A percentile compares a stretch with the other conserved stretches of the same genome.
phyloP scores from a whole-genome alignment of 2,113 vertebrate species.

The Melozone crissalis region DNA sequence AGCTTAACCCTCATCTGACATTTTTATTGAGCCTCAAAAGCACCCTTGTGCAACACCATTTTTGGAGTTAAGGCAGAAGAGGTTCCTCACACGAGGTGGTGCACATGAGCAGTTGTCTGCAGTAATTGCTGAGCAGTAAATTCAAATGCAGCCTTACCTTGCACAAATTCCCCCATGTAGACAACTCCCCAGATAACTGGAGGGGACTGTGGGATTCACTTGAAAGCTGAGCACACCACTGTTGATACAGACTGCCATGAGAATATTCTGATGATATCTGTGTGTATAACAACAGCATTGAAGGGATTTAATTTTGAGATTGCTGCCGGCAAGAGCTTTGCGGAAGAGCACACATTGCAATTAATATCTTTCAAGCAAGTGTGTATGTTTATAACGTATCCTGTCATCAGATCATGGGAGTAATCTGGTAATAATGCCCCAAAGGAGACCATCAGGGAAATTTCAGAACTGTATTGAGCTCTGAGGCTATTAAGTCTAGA shows the following conservation, averaged over 20 bases:
- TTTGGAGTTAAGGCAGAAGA: neutral
- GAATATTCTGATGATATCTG: neutral
- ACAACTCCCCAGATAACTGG: neutral
- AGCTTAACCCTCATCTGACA: neutral
- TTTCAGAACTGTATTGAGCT: neutral
- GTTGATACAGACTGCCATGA: neutral
- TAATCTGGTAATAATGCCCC: neutral
- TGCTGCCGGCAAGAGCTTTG: neutral
- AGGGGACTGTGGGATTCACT: neutral
- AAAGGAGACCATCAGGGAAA: neutral
- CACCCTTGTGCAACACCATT: neutral
- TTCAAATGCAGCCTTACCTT: neutral
- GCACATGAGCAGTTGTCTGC: neutral
- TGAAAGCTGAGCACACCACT: neutral
- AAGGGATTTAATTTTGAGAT: constrained; percentile 7
- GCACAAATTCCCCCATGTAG: neutral
- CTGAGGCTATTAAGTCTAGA: neutral
- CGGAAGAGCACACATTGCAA: neutral
- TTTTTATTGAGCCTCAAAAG: neutral
- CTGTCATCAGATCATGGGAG: neutral
- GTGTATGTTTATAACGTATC: neutral
- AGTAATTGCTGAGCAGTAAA: neutral
- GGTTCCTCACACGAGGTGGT: neutral
- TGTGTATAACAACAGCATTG: neutral
- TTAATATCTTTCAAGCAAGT: neutral